A percentile compares a stretch with the other conserved stretches of the same genome.
Conservation (phyloP, 2,113 vertebrate species). For the Tretioscincus oriximinensis region DNA sequence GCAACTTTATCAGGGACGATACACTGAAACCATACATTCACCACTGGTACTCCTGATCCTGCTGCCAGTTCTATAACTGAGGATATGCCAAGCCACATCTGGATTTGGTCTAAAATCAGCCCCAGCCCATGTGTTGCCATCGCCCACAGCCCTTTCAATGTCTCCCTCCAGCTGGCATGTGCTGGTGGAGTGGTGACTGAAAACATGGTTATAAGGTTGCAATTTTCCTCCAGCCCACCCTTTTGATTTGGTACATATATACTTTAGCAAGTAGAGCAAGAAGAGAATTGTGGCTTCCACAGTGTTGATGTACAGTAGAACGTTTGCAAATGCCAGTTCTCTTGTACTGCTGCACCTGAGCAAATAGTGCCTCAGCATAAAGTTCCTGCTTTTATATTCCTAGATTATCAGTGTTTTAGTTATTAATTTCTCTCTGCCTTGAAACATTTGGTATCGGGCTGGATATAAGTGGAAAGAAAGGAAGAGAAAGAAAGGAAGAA, state of each 20-base stretch:
- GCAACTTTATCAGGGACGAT: not conserved
- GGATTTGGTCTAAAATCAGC: not conserved
- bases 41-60: not conserved
- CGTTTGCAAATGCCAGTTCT: not conserved
- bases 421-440: too few species aligned
- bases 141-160: not conserved
- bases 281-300: not conserved
- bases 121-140: not conserved
- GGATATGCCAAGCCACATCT: constrained; percentile 17
- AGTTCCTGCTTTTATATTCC: too few species aligned
- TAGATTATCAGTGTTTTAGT: too few species aligned
- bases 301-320: not conserved
- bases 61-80: not conserved
- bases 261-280: not conserved
- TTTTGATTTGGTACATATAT: not conserved
- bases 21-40: not conserved
- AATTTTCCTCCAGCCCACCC: not conserved
- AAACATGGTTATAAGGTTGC: not conserved
- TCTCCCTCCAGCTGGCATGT: constrained; percentile 11
- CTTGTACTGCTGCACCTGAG: not conserved
- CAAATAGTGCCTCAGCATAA: too few species aligned
- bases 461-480: too few species aligned
- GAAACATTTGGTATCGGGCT: too few species aligned
- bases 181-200: not conserved
- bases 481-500: too few species aligned